Conservation (phyloP, 2,113 vertebrate genomes). For the Chrysemys picta region DNA sequence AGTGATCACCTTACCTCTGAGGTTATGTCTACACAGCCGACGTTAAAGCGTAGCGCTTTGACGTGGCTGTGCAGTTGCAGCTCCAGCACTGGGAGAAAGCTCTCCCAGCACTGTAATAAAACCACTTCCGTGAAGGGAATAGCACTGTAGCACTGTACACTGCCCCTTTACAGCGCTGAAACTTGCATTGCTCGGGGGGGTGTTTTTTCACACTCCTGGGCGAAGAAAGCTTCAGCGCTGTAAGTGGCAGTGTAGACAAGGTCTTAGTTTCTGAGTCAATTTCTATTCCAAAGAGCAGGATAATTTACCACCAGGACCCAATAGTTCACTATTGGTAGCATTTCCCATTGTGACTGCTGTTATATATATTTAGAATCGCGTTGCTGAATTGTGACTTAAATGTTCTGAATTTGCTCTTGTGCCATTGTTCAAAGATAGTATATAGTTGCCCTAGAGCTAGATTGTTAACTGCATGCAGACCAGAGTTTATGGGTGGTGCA, state of each 20-base stretch:
- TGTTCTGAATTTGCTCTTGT: not conserved
- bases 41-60: too few species aligned
- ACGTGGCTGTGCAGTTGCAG: too few species aligned
- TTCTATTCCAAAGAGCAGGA: not conserved
- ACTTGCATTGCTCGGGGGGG: too few species aligned
- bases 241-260: too few species aligned
- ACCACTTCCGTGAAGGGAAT: too few species aligned
- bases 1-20: not conserved
- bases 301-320: not conserved
- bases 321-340: not conserved
- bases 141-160: too few species aligned
- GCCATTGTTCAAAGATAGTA: not conserved
- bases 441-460: not conserved
- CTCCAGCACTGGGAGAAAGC: too few species aligned
- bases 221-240: too few species aligned
- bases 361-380: not conserved
- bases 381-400: not conserved
- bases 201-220: too few species aligned
- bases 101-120: too few species aligned
- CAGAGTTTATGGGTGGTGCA: not conserved
- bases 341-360: not conserved
- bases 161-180: too few species aligned
- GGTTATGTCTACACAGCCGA: too few species aligned
- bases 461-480: not conserved
- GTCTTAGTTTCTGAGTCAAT: not conserved